Evolutionary conservation across 2,113 vertebrate genomes (phyloP).

Genomic region (Hemicordylus capensis): DNA sequence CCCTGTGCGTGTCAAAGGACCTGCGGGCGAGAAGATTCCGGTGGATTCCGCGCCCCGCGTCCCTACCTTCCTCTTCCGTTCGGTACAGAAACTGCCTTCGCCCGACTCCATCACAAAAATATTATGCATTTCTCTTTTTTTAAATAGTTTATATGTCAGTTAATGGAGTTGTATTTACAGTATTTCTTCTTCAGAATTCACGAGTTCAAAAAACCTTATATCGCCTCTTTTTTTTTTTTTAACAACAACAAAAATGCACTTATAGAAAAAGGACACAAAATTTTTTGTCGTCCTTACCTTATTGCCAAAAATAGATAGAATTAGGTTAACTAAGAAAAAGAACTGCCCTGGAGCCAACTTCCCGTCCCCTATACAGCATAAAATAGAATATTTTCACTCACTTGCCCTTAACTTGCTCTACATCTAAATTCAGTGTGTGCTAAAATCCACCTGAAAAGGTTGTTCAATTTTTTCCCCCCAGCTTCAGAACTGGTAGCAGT

Average conservation of each 20-base stretch:
- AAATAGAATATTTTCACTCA: constrained; percentile 65
- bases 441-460: constrained; percentile 72
- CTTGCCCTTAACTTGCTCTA: constrained; percentile 62
- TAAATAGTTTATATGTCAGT: constrained; percentile 94
- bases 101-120: constrained; percentile 96
- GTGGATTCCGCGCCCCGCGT: constrained; percentile 17
- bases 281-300: constrained; percentile 96
- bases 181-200: constrained; percentile 85
- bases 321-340: constrained; percentile 89
- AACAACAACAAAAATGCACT: constrained; percentile 95
- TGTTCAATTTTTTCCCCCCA: constrained; percentile 49
- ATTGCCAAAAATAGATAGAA: constrained; percentile 99
- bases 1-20: neutral
- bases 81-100: constrained; percentile 83
- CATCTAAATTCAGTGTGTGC: constrained; percentile 65
- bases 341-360: constrained; percentile 82
- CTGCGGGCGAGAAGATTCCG: neutral
- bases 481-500: constrained; percentile 74
- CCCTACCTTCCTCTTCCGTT: constrained; percentile 69
- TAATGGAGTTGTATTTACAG: constrained; percentile 99
- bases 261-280: constrained; percentile 93
- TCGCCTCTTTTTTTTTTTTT: constrained; percentile 82
- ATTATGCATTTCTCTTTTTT: constrained; percentile 86
- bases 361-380: constrained; percentile 71
- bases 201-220: constrained; percentile 91